These are phyloP conservation scores for Thecophora atra DNA, from an alignment of 2,888 invertebrate species.

Conservation along the genomic window DNA sequence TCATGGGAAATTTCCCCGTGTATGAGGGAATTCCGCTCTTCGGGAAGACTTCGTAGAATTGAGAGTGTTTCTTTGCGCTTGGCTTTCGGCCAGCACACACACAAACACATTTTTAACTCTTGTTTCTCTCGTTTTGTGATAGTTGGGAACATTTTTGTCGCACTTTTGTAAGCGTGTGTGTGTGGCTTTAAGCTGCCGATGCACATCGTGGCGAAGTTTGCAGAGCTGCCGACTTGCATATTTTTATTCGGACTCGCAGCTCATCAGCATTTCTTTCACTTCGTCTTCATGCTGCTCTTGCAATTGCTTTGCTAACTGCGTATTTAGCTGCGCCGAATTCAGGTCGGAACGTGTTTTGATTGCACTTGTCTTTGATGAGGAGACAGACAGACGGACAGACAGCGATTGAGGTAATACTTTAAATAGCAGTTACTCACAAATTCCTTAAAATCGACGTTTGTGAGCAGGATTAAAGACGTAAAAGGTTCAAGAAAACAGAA, in stretches of 20 bases:
- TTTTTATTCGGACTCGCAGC: conserved; percentile 5
- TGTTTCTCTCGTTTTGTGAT: neutral
- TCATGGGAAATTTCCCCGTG: no score
- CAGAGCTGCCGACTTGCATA: conserved; percentile 2
- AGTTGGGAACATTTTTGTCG: neutral
- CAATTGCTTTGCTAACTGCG: neutral
- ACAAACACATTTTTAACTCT: neutral
- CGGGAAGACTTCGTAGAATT: no score
- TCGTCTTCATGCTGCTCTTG: neutral
- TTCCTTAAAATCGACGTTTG: no score
- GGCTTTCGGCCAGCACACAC: neutral
- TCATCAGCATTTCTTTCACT: neutral
- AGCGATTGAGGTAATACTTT: no score
- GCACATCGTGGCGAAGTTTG: neutral
- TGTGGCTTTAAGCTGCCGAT: neutral
- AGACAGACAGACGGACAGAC: neutral
- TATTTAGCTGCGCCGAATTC: conserved; percentile 6
- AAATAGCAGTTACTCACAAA: no score
- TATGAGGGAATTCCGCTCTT: no score
- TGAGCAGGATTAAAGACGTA: no score
- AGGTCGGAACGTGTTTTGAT: conserved; percentile 17
- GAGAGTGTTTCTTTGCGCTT: no score
- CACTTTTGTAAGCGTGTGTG: no score
- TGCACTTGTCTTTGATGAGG: neutral
- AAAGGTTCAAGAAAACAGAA: no score